A percentile compares a stretch with the other conserved stretches of the same genome.
Evolutionary conservation across 2,113 vertebrate genomes (phyloP).

Genomic region (Aepyceros melampus): DNA sequence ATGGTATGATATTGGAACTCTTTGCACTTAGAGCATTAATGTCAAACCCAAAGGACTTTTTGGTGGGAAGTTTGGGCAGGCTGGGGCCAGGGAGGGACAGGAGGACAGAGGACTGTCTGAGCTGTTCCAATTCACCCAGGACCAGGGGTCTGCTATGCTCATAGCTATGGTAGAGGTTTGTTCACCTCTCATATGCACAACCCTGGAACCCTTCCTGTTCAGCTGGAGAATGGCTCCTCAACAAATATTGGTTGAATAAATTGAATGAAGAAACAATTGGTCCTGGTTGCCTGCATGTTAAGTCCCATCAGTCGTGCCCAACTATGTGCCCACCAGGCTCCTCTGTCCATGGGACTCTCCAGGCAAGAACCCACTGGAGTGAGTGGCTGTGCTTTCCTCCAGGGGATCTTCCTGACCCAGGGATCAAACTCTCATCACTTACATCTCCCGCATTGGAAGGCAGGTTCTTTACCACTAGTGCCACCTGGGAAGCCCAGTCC

Average conservation of each 20-base stretch:
- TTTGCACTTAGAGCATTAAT: neutral
- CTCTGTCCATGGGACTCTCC: neutral
- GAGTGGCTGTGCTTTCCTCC: neutral
- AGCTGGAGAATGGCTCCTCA: neutral
- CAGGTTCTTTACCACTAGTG: neutral
- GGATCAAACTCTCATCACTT: neutral
- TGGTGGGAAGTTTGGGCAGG: neutral
- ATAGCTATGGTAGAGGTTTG: neutral
- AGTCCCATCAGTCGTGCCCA: neutral
- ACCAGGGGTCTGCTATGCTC: accelerated
- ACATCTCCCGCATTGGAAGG: accelerated
- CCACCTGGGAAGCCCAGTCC: neutral
- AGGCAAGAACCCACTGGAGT: neutral
- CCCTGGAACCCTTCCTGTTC: neutral
- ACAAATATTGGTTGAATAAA: neutral
- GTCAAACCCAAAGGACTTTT: neutral
- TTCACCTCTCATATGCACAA: neutral
- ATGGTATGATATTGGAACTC: neutral
- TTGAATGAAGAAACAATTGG: neutral
- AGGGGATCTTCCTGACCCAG: neutral
- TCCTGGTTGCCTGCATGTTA: neutral
- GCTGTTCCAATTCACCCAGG: neutral
- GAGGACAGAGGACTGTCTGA: neutral
- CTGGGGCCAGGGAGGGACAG: neutral
- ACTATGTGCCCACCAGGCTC: neutral